phyloP scores from a whole-genome alignment of 2,888 invertebrate species.

The Cryptops parisi region DNA sequence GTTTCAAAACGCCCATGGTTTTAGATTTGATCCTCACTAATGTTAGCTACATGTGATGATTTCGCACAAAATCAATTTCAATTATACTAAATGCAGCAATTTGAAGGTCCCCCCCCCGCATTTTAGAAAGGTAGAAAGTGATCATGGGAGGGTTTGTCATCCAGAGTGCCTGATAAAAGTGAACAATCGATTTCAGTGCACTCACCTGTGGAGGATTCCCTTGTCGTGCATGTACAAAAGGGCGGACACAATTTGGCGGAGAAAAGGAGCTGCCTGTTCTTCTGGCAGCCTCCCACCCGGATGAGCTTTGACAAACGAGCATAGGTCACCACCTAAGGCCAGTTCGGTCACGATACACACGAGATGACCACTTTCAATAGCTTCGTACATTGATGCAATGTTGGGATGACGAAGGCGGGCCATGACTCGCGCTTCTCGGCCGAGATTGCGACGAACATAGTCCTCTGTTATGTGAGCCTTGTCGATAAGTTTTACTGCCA shows the following conservation, averaged over 20 bases:
- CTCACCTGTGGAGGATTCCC: constrained; percentile 51
- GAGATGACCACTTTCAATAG: constrained; percentile 46
- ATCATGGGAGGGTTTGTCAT: too few species aligned
- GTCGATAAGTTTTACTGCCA: constrained; percentile 61
- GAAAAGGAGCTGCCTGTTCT: constrained; percentile 40
- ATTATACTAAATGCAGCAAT: too few species aligned
- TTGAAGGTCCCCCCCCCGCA: too few species aligned
- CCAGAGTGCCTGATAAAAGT: too few species aligned
- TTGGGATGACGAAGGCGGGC: constrained; percentile 54
- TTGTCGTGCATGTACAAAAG: constrained; percentile 50
- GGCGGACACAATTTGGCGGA: constrained; percentile 51
- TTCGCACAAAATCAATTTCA: too few species aligned
- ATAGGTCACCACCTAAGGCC: constrained; percentile 54
- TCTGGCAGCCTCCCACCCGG: constrained; percentile 42
- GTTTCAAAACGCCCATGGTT: too few species aligned
- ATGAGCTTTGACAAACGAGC: constrained; percentile 46
- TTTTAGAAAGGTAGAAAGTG: too few species aligned
- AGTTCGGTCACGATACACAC: constrained; percentile 60
- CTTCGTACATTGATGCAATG: constrained; percentile 55
- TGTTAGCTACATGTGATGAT: too few species aligned
- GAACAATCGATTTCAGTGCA: neutral
- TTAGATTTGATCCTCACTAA: too few species aligned
- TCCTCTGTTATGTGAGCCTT: constrained; percentile 53
- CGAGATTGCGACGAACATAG: constrained; percentile 53
- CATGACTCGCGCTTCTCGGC: constrained; percentile 55